Base-by-base conservation (phyloP, 2,113 vertebrate species). In the Progne subis region DNA sequence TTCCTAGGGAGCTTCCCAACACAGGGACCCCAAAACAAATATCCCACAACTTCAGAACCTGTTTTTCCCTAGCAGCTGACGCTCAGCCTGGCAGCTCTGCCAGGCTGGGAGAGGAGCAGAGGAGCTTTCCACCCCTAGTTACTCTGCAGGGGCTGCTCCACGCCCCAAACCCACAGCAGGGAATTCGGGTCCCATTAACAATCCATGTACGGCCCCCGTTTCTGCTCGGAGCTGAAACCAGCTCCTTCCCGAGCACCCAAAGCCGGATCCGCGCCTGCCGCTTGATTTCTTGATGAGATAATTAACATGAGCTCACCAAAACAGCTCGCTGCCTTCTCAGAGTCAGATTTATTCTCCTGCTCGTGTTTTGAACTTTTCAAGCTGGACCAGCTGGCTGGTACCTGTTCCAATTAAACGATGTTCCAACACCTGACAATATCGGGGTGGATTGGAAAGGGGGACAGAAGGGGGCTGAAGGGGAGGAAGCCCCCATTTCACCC, bases 341-440 rank as follows among this genome's bases (percentile, higher is more conserved):
- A 41, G n/a, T 2, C 55, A 5, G 2, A 7, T 1, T 15, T 8
- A 1, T 16, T 1, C 43, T 50, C n/a, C 50, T n/a, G 43, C 5
- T 31, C 6, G 0, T 2, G 21, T 1, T 20, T 1, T 4, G 25
- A 37, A 2, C 43, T 46, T 18, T 5, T 6, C 26, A 2, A 2
- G 12, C 61, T 2, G 28, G 21, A 6, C 14, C 59, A 28, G 2
- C 29, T 24, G 18, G 2, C 65, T 23, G 34, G 14, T 9, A 19
- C 75, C 64, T 11, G 11, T 11, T 60, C 64, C 67, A 55, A 2
- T 9, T 14, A 28, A 32, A 29, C 3, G 43, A 5, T 2, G 7
- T 18, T 34, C 53, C 55, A 31, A 5, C 4, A 14, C 55, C 65
- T 47, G 28, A 8, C 20, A 60, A 1, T 17, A 13, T 18, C 49